phyloP scores from a whole-genome alignment of 2,113 vertebrate genomes.

The Buteo buteo region DNA sequence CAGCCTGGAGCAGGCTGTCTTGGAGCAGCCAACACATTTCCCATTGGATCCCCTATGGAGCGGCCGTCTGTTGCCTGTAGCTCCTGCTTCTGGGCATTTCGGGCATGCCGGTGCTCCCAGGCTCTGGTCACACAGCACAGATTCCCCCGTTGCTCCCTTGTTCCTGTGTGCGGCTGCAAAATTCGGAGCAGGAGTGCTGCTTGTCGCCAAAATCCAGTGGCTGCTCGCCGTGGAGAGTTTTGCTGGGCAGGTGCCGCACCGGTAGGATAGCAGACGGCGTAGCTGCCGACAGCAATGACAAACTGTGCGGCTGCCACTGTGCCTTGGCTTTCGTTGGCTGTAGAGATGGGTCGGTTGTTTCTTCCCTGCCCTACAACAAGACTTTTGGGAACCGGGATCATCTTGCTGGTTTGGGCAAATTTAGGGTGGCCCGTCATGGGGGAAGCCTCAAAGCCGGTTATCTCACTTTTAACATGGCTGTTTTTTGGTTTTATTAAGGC shows the following conservation, averaged over 20 bases:
- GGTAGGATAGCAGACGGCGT: neutral
- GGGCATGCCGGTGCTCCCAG: too few relatives aligned
- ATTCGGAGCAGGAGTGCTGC: rapidly evolving
- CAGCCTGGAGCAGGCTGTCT: neutral
- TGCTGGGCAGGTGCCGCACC: neutral
- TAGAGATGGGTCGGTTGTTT: rapidly evolving
- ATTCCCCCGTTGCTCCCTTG: rapidly evolving
- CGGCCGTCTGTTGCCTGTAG: neutral
- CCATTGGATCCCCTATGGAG: neutral
- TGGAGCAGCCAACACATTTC: neutral
- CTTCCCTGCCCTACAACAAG: rapidly evolving
- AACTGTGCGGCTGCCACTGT: neutral
- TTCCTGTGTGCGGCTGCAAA: rapidly evolving
- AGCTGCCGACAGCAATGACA: neutral
- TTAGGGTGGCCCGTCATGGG: rapidly evolving
- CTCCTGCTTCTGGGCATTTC: neutral
- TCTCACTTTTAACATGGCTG: neutral
- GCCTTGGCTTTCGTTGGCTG: rapidly evolving
- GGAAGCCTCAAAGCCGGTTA: neutral
- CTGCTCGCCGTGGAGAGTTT: rapidly evolving
- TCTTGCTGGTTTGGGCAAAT: neutral
- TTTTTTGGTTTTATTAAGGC: constrained; percentile 64
- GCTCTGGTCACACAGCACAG: rapidly evolving
- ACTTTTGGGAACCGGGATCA: neutral
- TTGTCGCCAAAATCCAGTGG: neutral